These are phyloP conservation scores for Phataginus tetradactyla DNA, from an alignment of 2,797 vertebrate species.

Conservation along the genomic window DNA sequence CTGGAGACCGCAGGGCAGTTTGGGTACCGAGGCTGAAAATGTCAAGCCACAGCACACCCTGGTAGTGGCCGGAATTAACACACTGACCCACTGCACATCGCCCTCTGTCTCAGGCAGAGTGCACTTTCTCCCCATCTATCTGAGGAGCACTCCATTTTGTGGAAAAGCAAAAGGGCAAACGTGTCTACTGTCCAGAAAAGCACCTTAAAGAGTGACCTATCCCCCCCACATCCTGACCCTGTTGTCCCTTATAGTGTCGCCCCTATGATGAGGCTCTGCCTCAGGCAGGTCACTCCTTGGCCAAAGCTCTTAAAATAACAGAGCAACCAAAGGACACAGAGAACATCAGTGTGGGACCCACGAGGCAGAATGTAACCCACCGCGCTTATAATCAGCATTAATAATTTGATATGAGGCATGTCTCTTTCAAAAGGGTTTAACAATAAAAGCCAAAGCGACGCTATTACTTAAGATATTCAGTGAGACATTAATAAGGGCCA, in stretches of 20 bases:
- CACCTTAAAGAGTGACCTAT: neutral
- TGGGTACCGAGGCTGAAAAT: neutral
- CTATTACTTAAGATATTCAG: neutral
- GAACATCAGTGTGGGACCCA: neutral
- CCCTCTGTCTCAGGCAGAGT: accelerated
- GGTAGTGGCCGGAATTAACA: neutral
- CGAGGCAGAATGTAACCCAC: neutral
- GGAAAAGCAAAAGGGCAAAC: neutral
- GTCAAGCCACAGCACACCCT: neutral
- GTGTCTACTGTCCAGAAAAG: neutral
- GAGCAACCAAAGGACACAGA: neutral
- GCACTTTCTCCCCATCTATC: neutral
- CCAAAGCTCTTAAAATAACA: neutral
- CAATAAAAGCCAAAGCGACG: neutral
- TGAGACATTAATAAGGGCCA: neutral
- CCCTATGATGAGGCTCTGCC: neutral
- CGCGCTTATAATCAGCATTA: neutral
- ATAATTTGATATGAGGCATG: neutral
- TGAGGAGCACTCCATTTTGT: neutral
- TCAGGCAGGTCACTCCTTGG: neutral
- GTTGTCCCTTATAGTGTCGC: neutral
- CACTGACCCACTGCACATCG: neutral
- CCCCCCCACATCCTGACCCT: neutral
- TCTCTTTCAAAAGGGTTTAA: neutral
- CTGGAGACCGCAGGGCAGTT: neutral